These are phyloP conservation scores for Silurus lanzhouensis DNA, from an alignment of 2,797 vertebrate genomes.

Conservation along the genomic window DNA sequence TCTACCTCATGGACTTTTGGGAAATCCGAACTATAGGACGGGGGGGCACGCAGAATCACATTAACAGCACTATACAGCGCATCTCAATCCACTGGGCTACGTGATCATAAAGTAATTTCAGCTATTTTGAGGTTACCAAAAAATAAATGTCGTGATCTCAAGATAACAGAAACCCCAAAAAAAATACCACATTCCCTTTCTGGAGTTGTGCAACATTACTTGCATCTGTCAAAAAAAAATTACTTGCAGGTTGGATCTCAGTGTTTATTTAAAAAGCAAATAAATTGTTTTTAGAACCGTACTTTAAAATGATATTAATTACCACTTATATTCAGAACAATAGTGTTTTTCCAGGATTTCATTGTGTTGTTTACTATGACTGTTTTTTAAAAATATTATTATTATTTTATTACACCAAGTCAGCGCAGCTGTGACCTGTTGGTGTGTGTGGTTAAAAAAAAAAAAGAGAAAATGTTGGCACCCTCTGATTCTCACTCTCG, in stretches of 20 bases:
- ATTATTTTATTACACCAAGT: slow-evolving; percentile 17
- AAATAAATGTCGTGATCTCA: background rate
- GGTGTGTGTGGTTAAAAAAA: slow-evolving; percentile 26
- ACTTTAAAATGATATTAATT: no score
- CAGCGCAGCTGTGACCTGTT: slow-evolving; percentile 32
- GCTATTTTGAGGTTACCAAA: background rate
- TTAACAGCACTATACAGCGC: background rate
- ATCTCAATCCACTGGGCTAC: background rate
- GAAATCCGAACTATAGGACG: background rate
- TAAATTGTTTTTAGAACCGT: no score
- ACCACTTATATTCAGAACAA: background rate
- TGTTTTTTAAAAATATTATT: background rate
- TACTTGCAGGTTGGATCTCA: no score
- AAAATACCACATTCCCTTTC: background rate
- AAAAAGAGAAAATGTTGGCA: background rate
- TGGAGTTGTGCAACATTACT: background rate
- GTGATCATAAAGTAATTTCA: background rate
- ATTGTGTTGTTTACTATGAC: background rate
- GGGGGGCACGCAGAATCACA: background rate
- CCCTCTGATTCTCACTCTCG: slow-evolving; percentile 45
- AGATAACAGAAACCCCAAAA: background rate
- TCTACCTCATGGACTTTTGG: background rate
- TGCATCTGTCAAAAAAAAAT: background rate
- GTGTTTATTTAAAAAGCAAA: background rate
- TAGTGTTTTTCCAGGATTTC: background rate